A percentile compares a stretch with the other conserved stretches of the same genome.
Conservation (phyloP, 2,888 invertebrate species). For the Oegoconia quadripuncta region DNA sequence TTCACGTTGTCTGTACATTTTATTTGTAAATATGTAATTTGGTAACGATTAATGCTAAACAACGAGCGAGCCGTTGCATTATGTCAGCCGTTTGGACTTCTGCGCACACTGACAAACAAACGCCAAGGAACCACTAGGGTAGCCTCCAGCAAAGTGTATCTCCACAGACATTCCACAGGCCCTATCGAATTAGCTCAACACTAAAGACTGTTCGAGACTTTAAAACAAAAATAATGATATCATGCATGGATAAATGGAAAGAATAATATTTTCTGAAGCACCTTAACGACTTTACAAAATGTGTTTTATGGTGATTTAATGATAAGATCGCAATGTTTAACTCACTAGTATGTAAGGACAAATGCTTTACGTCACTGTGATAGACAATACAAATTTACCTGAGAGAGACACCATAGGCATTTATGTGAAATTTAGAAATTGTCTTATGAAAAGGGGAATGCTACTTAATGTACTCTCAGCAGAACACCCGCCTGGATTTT, state of each 20-base stretch:
- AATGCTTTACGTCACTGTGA: constrained; percentile 78
- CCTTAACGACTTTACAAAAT: constrained; percentile 69
- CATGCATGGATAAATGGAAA: constrained; percentile 51
- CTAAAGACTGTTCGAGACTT: constrained; percentile 74
- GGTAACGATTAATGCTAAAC: constrained; percentile 65
- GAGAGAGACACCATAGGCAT: constrained; percentile 65
- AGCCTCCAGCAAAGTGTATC: constrained; percentile 37
- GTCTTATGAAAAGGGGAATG: constrained; percentile 45
- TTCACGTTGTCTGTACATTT: constrained; percentile 62
- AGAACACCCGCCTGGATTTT: constrained; percentile 39
- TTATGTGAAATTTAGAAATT: constrained; percentile 44
- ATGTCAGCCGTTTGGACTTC: constrained; percentile 67
- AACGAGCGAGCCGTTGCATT: constrained; percentile 64
- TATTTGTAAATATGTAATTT: constrained; percentile 72
- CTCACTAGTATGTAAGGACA: constrained; percentile 78
- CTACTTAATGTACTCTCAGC: constrained; percentile 41
- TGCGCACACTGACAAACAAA: constrained; percentile 54
- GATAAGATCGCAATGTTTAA: constrained; percentile 71
- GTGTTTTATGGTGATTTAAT: constrained; percentile 73
- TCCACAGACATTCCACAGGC: constrained; percentile 69
- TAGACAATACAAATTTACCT: constrained; percentile 69
- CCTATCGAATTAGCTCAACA: constrained; percentile 72
- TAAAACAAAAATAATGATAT: constrained; percentile 55
- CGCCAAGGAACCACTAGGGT: constrained; percentile 21
- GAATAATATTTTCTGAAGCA: constrained; percentile 72